phyloP scores from a whole-genome alignment of 2,888 invertebrate genomes.

The Aleiodes alternator region DNA sequence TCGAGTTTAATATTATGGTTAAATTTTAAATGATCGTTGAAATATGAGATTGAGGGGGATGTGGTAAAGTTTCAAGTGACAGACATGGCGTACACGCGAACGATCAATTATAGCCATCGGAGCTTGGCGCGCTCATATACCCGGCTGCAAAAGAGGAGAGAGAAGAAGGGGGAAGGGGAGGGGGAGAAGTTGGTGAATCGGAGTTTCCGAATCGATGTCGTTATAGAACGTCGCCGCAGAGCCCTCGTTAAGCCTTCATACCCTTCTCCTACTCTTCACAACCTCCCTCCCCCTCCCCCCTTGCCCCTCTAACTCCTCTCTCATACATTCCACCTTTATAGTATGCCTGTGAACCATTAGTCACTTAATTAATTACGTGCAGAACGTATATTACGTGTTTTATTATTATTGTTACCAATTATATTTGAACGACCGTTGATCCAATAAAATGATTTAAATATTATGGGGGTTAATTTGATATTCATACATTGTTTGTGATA shows the following conservation, averaged over 20 bases:
- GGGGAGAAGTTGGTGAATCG: conserved; percentile 4
- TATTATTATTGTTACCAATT: conserved; percentile 31
- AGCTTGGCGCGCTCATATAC: conserved; percentile 26
- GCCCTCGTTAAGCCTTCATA: conserved; percentile 32
- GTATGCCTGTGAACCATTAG: conserved; percentile 58
- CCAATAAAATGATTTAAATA: conserved; percentile 5
- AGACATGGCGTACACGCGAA: conserved; percentile 33
- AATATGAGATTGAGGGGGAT: conserved; percentile 29
- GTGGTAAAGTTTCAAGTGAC: conserved; percentile 35
- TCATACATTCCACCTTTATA: conserved; percentile 23
- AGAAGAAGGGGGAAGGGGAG: neutral
- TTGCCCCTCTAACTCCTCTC: conserved; percentile 8
- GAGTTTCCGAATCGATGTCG: conserved; percentile 34
- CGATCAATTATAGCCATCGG: conserved; percentile 28
- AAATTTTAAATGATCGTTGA: conserved; percentile 9
- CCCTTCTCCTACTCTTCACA: neutral
- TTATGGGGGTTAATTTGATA: neutral
- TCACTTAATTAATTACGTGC: conserved; percentile 70
- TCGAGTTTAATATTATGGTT: conserved; percentile 27
- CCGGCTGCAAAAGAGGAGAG: neutral
- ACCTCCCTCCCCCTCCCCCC: too few species aligned
- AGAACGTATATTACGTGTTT: conserved; percentile 25
- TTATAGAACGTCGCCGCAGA: conserved; percentile 34
- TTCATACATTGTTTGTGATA: too few species aligned
- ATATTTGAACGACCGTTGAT: conserved; percentile 28